Percentiles rank a stretch among this genome's conserved stretches.
Conservation (phyloP, 2,888 invertebrate genomes). For the Keiferia lycopersicella region DNA sequence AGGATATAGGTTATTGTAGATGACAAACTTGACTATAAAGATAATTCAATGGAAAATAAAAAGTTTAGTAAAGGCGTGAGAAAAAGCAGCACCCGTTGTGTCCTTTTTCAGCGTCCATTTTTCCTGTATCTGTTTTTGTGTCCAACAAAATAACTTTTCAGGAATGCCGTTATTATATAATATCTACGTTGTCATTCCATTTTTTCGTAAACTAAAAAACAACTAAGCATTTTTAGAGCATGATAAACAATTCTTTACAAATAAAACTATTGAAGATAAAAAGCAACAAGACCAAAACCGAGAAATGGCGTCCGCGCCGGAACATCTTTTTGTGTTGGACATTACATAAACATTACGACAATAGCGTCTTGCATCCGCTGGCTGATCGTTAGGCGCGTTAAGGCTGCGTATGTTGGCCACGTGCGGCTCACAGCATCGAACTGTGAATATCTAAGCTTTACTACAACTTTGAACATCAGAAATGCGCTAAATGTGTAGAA, state of each 20-base stretch:
- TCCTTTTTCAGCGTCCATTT: too few species aligned
- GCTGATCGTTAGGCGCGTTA: slow-evolving; percentile 5
- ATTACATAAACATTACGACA: slow-evolving; percentile 18
- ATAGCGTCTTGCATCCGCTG: slow-evolving; percentile 7
- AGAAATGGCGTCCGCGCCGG: background rate
- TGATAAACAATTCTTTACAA: background rate
- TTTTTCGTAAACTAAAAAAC: too few species aligned
- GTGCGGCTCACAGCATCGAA: background rate
- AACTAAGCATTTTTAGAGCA: too few species aligned
- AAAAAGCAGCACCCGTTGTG: too few species aligned
- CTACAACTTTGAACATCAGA: background rate
- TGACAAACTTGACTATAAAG: too few species aligned
- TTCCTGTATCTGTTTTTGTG: too few species aligned
- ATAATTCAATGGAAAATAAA: too few species aligned
- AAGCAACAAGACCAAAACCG: background rate
- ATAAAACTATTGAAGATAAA: background rate
- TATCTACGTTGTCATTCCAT: too few species aligned
- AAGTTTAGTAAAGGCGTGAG: too few species aligned
- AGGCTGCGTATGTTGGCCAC: background rate
- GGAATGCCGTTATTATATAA: too few species aligned
- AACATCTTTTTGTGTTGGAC: slow-evolving; percentile 1
- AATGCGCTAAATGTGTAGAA: background rate
- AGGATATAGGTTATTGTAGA: too few species aligned
- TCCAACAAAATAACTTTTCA: too few species aligned
- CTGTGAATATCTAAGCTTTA: background rate